Evolutionary conservation across 2,888 invertebrate species (phyloP).

Genomic region (Branchinecta sandiegonensis): DNA sequence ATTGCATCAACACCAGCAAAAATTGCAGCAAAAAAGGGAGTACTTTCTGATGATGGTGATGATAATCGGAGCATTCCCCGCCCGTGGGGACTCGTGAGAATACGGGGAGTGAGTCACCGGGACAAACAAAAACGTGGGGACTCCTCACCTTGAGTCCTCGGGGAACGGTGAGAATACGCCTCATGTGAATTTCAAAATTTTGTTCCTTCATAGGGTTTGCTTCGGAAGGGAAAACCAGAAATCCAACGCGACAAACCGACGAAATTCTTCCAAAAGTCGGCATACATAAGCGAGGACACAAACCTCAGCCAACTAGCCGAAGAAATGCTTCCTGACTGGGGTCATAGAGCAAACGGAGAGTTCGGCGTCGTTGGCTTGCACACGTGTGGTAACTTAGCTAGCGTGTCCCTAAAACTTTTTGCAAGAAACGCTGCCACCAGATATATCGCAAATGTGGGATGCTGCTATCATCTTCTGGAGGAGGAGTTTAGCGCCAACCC

Average conservation of each 20-base stretch:
- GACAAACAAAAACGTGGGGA: too few relatives aligned
- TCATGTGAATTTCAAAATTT: too few relatives aligned
- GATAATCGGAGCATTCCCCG: too few relatives aligned
- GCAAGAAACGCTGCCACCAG: constrained; percentile 40
- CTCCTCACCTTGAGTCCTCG: too few relatives aligned
- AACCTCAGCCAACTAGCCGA: constrained; percentile 23
- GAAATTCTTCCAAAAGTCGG: constrained; percentile 25
- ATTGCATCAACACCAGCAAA: too few relatives aligned
- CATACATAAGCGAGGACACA: constrained; percentile 25
- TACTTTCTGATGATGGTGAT: too few relatives aligned
- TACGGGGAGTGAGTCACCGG: too few relatives aligned
- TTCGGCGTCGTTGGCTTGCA: constrained; percentile 53
- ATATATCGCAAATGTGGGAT: constrained; percentile 64
- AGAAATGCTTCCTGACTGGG: constrained; percentile 21
- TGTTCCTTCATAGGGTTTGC: too few relatives aligned
- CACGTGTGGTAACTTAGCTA: constrained; percentile 71
- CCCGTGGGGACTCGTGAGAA: too few relatives aligned
- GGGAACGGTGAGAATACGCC: too few relatives aligned
- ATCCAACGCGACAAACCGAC: neutral
- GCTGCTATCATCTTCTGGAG: constrained; percentile 70
- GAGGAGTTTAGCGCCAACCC: constrained; percentile 39
- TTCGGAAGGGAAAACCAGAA: constrained; percentile 7
- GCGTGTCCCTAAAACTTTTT: constrained; percentile 56
- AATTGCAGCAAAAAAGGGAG: too few relatives aligned
- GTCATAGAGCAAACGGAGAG: constrained; percentile 28